phyloP scores from a whole-genome alignment of 2,797 vertebrate species.

The Manis javanica region DNA sequence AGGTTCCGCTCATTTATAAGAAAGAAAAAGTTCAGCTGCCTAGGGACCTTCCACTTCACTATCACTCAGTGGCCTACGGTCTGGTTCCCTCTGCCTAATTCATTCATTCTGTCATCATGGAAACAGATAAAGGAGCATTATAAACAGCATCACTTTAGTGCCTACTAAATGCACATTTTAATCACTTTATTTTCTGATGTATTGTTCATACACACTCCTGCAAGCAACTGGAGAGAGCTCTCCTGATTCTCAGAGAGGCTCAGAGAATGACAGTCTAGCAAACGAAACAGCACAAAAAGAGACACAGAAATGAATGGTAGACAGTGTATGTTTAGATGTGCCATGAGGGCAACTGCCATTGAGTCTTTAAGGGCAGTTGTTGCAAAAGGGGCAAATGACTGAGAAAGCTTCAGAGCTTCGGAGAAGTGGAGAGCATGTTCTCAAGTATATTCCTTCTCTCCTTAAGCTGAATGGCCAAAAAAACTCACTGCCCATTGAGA shows the following conservation, averaged over 20 bases:
- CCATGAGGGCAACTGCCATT: background rate
- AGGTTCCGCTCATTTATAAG: conserved; percentile 20
- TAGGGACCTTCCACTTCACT: background rate
- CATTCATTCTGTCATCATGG: background rate
- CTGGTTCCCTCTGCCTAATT: background rate
- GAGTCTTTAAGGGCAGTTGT: background rate
- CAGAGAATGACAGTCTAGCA: background rate
- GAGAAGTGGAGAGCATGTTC: background rate
- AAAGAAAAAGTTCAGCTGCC: background rate
- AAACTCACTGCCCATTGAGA: background rate
- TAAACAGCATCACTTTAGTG: background rate
- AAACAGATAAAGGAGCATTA: background rate
- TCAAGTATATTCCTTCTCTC: background rate
- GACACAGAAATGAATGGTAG: background rate
- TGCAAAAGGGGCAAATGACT: background rate
- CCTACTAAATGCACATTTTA: background rate
- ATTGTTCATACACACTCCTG: conserved; percentile 32
- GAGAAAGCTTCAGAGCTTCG: background rate
- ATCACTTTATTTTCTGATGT: conserved; percentile 47
- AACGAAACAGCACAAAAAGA: background rate
- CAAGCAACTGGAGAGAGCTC: background rate
- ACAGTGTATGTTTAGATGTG: background rate
- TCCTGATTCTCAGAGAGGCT: background rate
- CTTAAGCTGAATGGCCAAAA: background rate
- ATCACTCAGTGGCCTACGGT: background rate